Evolutionary conservation across 1,140 invertebrate genomes (phyloP).

Genomic region (fruit fly (Drosophila melanogaster)): Release_6_plus_ISO1_MT NT_037436.4:22367501-22368000

Average conservation of each 20-base stretch:
- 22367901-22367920: slow-evolving; percentile 78
- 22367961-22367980: slow-evolving; percentile 23
- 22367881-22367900: not conserved
- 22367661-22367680: not conserved
- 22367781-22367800: slow-evolving; percentile 53
- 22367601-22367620: slow-evolving; percentile 40
- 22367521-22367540: not conserved
- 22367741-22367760: slow-evolving; percentile 76
- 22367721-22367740: slow-evolving; percentile 46
- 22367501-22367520: slow-evolving; percentile 48
- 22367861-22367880: slow-evolving; percentile 49
- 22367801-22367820: slow-evolving; percentile 53
- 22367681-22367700: not conserved
- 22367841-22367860: slow-evolving; percentile 55
- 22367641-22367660: slow-evolving; percentile 58
- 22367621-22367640: slow-evolving; percentile 26
- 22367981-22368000: slow-evolving; percentile 38
- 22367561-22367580: slow-evolving; percentile 68
- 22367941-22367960: slow-evolving; percentile 25
- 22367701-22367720: slow-evolving; percentile 28
- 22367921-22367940: slow-evolving; percentile 32
- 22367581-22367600: slow-evolving; percentile 38
- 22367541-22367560: slow-evolving; percentile 76
- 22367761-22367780: slow-evolving; percentile 79
- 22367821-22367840: slow-evolving; percentile 22